Conservation (phyloP, 2,797 vertebrate species). For the Ceryle rudis region DNA sequence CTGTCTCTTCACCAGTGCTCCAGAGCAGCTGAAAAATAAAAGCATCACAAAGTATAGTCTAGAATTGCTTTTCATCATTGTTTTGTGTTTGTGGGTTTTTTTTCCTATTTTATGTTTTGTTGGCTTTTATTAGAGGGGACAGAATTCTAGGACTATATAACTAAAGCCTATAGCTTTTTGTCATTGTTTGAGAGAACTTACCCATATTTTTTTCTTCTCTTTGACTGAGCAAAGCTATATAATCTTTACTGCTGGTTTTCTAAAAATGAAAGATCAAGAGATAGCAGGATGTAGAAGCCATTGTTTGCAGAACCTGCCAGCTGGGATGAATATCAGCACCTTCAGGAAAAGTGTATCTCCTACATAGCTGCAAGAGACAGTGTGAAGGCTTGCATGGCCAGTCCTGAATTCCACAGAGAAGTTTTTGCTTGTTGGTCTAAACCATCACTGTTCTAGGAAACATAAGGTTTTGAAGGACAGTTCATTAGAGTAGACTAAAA, state of each 20-base stretch:
- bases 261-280: neutral
- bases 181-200: neutral
- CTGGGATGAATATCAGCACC: neutral
- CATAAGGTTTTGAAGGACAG: neutral
- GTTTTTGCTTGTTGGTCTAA: neutral
- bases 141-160: neutral
- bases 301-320: neutral
- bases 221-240: neutral
- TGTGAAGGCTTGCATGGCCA: neutral
- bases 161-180: neutral
- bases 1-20: neutral
- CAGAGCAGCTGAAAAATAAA: neutral
- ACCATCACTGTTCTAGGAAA: neutral
- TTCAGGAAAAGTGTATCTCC: neutral
- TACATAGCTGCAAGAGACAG: neutral
- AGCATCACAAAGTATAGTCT: neutral
- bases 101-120: too few species aligned
- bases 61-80: neutral
- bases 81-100: neutral
- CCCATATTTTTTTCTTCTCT: neutral
- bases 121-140: neutral
- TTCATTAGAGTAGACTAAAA: neutral
- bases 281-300: neutral
- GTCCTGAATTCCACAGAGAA: neutral
- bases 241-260: neutral